Base-by-base conservation (phyloP, 2,113 vertebrate genomes). In the Centropristis striata region DNA sequence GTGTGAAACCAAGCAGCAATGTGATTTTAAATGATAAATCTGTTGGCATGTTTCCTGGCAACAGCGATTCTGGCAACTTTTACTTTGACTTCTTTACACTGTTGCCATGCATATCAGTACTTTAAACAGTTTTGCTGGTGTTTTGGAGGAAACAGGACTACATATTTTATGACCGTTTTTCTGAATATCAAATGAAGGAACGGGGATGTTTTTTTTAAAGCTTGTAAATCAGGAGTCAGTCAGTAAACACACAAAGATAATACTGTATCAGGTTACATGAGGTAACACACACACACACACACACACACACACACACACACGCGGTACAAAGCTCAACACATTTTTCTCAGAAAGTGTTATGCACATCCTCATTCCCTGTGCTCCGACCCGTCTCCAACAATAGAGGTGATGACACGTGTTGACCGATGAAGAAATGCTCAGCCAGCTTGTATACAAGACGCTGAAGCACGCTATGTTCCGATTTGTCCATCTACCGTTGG, bases 161-260 rank as follows among this genome's bases (percentile, higher is more conserved):
- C 37, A 36, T 57, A 53, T 58, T 46, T 20, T 8, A 16, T 25
- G 4, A 28, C 12, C 37, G 12, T 42, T 42, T 14, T 46, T 68
- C 13, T 54, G 3, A 66, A 20, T 37, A 27, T 23, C 3, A 60
- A 15, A 41, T 27, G 15, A 64, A 39, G 39, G 49, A 21, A 14
- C 20, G 23, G 23, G 8, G 15, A 58, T 32, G 50, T 0, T 1
- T 64, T 3, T 54, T 53, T 59, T 15, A 36, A 66, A 41, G 37
- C 20, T 12, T 28, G 8, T 39, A 10, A 25, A 20, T 13, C 36
- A 60, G 36, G 14, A 5, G 55, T 28, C 4, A 23, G 57, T 59
- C n/a, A 57, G 64, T 59, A 61, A 71, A 51, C 78, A 21, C 53
- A 0, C 63, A 27, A 23, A 28, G 32, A 28, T 36, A n/a, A 71